These are phyloP conservation scores for Gadopsis marmoratus DNA, from an alignment of 2,797 vertebrate genomes.

Conservation along the genomic window DNA sequence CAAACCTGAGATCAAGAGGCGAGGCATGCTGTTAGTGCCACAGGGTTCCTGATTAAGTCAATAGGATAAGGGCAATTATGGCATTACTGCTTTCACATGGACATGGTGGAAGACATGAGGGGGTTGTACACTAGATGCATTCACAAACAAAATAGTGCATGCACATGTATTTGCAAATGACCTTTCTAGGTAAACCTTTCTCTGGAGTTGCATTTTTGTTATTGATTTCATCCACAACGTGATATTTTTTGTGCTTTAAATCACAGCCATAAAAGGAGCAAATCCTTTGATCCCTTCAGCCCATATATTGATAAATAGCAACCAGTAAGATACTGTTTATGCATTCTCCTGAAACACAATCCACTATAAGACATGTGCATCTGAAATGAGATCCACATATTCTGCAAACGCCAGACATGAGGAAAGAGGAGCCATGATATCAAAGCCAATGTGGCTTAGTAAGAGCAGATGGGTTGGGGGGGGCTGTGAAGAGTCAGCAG, in stretches of 20 bases:
- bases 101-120: slow-evolving; percentile 56
- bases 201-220: slow-evolving; percentile 16
- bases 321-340: slow-evolving; percentile 20
- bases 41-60: slow-evolving; percentile 78
- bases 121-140: neutral
- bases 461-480: slow-evolving; percentile 46
- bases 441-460: slow-evolving; percentile 38
- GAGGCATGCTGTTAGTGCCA: slow-evolving; percentile 51
- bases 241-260: slow-evolving; percentile 10
- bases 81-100: slow-evolving; percentile 82
- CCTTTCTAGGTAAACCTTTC: slow-evolving; percentile 1
- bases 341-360: slow-evolving; percentile 18
- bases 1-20: slow-evolving; percentile 61
- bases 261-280: slow-evolving; percentile 19
- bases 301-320: slow-evolving; percentile 38
- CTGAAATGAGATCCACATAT: slow-evolving; percentile 32
- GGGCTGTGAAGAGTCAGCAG: slow-evolving; percentile 53
- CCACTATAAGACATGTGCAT: slow-evolving; percentile 3
- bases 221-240: slow-evolving; percentile 7
- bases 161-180: slow-evolving; percentile 6
- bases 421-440: slow-evolving; percentile 28
- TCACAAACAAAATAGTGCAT: slow-evolving; percentile 2
- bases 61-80: slow-evolving; percentile 83
- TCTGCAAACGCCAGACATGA: slow-evolving; percentile 25
- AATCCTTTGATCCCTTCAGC: slow-evolving; percentile 34